phyloP scores from a whole-genome alignment of 2,797 vertebrate species.

The Meriones psammophilus region DNA sequence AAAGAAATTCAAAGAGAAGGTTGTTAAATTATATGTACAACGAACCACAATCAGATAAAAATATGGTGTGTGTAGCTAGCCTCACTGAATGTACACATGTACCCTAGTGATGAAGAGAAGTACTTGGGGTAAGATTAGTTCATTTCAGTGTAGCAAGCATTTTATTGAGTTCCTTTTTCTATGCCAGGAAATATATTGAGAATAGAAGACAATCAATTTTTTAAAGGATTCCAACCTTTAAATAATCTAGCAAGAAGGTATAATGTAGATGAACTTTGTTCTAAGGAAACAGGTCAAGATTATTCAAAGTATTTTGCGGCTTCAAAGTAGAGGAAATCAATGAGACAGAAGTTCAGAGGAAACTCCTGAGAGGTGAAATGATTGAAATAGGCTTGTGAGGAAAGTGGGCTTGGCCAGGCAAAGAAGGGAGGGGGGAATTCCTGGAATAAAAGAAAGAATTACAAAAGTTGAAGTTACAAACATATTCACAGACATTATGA shows the following conservation, averaged over 20 bases:
- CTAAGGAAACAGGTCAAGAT: not conserved
- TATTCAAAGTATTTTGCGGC: not conserved
- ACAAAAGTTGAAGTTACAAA: not conserved
- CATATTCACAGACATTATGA: not conserved
- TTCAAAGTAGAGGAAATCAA: not conserved
- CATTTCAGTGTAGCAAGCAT: not conserved
- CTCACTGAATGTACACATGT: not conserved
- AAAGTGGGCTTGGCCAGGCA: not conserved
- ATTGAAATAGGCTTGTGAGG: not conserved
- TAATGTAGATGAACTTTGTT: not conserved
- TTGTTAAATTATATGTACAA: not conserved
- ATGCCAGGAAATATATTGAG: not conserved
- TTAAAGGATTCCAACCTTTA: not conserved
- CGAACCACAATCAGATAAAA: not conserved
- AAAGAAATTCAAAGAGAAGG: conserved; percentile 31
- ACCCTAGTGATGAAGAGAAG: not conserved
- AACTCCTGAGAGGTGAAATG: not conserved
- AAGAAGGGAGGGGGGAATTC: not conserved
- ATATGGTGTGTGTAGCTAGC: conserved; percentile 2
- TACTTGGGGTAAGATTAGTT: not conserved
- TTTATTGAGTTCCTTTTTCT: not conserved
- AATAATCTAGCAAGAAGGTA: not conserved
- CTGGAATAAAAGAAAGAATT: fast-evolving
- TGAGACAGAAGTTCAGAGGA: not conserved
- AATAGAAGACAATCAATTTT: not conserved